phyloP scores from a whole-genome alignment of 2,888 invertebrate genomes.

The Nemapogon koenigi region DNA sequence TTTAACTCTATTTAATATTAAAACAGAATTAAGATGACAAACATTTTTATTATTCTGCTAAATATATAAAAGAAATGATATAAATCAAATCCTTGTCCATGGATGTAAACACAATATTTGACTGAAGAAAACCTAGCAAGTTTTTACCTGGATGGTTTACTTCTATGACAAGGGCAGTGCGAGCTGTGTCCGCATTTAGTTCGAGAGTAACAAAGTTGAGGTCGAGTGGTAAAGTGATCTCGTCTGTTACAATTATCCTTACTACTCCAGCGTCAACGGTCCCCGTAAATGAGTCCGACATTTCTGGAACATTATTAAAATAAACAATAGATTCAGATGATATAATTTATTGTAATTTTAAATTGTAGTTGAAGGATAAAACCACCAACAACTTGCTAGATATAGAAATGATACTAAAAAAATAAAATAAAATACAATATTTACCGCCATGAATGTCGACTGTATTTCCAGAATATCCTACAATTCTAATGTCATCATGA shows the following conservation, averaged over 20 bases:
- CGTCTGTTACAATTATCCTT: background rate
- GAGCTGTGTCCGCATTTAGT: background rate
- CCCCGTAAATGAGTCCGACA: background rate
- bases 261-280: background rate
- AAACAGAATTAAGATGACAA: background rate
- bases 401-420: too few relatives aligned
- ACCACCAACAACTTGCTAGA: too few relatives aligned
- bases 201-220: background rate
- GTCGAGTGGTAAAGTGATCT: background rate
- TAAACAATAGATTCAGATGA: too few relatives aligned
- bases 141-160: background rate
- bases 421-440: too few relatives aligned
- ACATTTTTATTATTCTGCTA: background rate
- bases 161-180: background rate
- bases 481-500: too few relatives aligned
- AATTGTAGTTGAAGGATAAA: too few relatives aligned
- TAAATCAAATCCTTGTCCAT: too few relatives aligned
- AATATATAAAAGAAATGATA: background rate
- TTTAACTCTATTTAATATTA: background rate
- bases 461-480: too few relatives aligned
- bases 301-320: background rate
- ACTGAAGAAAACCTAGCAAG: background rate
- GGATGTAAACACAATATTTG: too few relatives aligned
- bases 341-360: too few relatives aligned
- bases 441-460: too few relatives aligned